Evolutionary conservation across 1,140 invertebrate genomes (phyloP).

Genomic region (Kradibia gibbosae): DNA sequence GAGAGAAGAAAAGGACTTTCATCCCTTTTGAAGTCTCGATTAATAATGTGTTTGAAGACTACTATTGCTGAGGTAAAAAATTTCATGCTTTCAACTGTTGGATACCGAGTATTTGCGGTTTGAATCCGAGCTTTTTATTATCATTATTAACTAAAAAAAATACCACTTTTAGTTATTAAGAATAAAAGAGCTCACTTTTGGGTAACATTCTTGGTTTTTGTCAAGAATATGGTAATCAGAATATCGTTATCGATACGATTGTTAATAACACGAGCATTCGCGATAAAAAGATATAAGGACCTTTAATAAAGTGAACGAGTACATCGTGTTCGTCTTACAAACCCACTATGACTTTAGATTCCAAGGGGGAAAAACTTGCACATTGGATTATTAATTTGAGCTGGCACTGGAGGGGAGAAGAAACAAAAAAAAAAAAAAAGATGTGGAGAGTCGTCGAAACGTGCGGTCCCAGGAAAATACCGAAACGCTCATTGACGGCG

Average conservation of each 20-base stretch:
- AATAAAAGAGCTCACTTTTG: too few species aligned
- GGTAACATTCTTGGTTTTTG: too few species aligned
- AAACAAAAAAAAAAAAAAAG: not conserved
- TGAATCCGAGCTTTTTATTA: not conserved
- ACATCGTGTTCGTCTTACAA: not conserved
- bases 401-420: not conserved
- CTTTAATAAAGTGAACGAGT: too few species aligned
- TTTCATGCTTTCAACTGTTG: not conserved
- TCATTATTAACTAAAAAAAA: not conserved
- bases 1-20: not conserved
- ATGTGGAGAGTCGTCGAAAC: not conserved
- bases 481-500: not conserved
- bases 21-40: conserved; percentile 2
- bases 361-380: too few species aligned
- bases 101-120: not conserved
- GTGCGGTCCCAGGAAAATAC: not conserved
- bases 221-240: too few species aligned
- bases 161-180: not conserved
- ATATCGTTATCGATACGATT: too few species aligned
- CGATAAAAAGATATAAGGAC: too few species aligned
- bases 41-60: not conserved
- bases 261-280: too few species aligned
- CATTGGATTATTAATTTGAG: not conserved
- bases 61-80: not conserved
- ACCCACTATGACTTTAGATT: not conserved